Percentiles rank a stretch among this genome's conserved stretches.
These are phyloP conservation scores for Mantis religiosa DNA, from an alignment of 2,888 invertebrate species.

Conservation along the genomic window DNA sequence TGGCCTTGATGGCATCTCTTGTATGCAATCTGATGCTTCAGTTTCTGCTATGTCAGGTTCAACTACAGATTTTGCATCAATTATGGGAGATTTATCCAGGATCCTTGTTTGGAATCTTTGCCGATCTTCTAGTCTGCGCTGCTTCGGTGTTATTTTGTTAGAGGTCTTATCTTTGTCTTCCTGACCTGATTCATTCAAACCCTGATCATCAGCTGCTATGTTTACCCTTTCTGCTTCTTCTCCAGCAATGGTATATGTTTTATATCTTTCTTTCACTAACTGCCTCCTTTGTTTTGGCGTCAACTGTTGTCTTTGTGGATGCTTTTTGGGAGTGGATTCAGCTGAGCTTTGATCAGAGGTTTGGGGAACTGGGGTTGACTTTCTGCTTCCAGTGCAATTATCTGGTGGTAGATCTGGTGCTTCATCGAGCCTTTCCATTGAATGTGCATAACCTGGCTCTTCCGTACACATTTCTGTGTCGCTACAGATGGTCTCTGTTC, in stretches of 20 bases:
- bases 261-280: constrained; percentile 67
- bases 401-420: constrained; percentile 24
- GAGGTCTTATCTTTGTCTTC: neutral
- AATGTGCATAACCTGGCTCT: constrained; percentile 32
- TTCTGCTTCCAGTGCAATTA: neutral
- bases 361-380: constrained; percentile 46
- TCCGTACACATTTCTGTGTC: constrained; percentile 55
- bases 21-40: constrained; percentile 6
- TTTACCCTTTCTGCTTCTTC: constrained; percentile 37
- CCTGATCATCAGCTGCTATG: neutral
- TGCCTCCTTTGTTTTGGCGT: constrained; percentile 77
- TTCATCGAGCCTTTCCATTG: constrained; percentile 14
- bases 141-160: constrained; percentile 56
- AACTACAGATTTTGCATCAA: constrained; percentile 32
- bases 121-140: constrained; percentile 61
- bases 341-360: constrained; percentile 60
- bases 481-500: constrained; percentile 52
- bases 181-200: neutral
- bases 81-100: constrained; percentile 42
- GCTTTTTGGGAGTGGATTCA: constrained; percentile 70
- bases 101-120: constrained; percentile 68
- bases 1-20: constrained; percentile 2
- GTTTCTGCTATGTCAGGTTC: constrained; percentile 22
- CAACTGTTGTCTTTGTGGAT: constrained; percentile 46
- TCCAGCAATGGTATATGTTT: constrained; percentile 75